phyloP scores from a whole-genome alignment of 2,888 invertebrate genomes.

The Autographa gamma region DNA sequence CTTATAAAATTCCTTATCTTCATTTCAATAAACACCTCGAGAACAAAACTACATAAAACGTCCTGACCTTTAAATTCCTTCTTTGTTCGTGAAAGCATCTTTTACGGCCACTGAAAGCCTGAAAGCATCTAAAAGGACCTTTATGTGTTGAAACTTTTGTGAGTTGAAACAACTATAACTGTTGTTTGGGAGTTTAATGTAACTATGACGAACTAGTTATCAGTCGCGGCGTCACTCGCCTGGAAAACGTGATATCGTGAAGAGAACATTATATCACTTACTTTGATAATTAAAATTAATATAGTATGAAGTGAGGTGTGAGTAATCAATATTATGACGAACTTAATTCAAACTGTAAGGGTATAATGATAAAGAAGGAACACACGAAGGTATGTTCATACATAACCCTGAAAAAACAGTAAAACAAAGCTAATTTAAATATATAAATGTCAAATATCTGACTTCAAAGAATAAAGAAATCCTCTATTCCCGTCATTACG shows the following conservation, averaged over 20 bases:
- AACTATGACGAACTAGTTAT: background rate
- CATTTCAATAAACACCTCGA: background rate
- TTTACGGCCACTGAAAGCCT: constrained; percentile 43
- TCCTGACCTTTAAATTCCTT: constrained; percentile 28
- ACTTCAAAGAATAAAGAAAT: background rate
- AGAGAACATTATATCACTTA: background rate
- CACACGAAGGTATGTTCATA: too few relatives aligned
- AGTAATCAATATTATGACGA: too few relatives aligned
- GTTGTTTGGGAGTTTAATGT: background rate
- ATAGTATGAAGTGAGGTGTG: too few relatives aligned
- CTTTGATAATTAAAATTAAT: too few relatives aligned
- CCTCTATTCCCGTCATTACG: background rate
- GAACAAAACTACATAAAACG: background rate
- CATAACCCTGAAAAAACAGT: background rate
- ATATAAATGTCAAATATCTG: background rate
- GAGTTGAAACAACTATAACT: constrained; percentile 29
- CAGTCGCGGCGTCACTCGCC: background rate
- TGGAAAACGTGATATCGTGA: background rate
- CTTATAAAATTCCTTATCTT: background rate
- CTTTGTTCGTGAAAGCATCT: constrained; percentile 19
- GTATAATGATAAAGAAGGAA: too few relatives aligned
- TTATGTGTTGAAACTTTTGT: constrained; percentile 33
- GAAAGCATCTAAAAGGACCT: constrained; percentile 44
- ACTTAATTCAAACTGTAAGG: too few relatives aligned
- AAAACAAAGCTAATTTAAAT: background rate